Evolutionary conservation across 2,113 vertebrate species (phyloP).

Genomic region (Probosciger aterrimus): DNA sequence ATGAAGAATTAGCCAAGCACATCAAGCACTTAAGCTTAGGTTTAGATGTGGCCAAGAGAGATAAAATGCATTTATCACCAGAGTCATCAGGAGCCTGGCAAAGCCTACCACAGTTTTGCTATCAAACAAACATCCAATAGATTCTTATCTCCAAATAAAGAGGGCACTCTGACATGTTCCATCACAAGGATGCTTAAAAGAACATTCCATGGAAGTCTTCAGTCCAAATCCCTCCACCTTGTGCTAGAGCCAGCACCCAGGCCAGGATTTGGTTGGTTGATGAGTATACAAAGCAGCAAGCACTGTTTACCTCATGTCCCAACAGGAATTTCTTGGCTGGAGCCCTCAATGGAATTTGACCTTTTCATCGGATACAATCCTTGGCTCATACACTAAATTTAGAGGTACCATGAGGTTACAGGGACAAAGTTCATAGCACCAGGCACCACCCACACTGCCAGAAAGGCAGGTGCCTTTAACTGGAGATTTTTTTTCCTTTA

Average conservation of each 20-base stretch:
- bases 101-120: not conserved
- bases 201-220: not conserved
- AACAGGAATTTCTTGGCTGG: slow-evolving; percentile 4
- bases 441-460: not conserved
- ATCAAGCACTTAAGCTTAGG: not conserved
- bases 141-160: not conserved
- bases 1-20: not conserved
- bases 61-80: not conserved
- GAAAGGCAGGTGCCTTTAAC: not conserved
- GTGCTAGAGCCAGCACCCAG: not conserved
- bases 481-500: not conserved
- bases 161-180: not conserved
- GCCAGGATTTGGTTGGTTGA: not conserved
- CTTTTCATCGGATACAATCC: slow-evolving; percentile 28
- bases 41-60: not conserved
- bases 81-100: not conserved
- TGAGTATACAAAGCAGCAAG: not conserved
- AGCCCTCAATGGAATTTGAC: not conserved
- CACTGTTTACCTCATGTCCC: not conserved
- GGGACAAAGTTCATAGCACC: not conserved
- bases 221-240: not conserved
- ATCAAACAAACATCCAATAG: not conserved
- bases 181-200: not conserved
- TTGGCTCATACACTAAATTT: not conserved
- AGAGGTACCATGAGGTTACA: slow-evolving; percentile 16